Base-by-base conservation (phyloP, 1,140 invertebrate genomes). In the Drosophila repleta region DNA sequence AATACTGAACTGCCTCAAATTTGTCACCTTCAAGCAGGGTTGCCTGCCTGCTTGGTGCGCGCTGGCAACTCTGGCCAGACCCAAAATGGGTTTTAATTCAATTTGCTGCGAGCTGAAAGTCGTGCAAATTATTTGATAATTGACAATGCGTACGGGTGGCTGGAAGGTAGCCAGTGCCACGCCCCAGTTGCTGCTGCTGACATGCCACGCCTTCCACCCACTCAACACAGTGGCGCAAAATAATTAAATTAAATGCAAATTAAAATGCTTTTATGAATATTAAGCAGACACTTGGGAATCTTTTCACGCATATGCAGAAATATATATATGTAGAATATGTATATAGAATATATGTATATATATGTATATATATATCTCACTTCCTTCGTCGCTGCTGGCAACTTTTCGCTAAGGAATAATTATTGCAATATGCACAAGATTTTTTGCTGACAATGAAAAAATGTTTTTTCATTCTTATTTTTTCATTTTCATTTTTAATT, bases 231-330 rank as follows among this genome's bases (percentile, higher is more conserved):
- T 48, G 26, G 41, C 51, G 32, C 41, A 63, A 63, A 48, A 64
- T 70, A 70, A 83, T 83, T 71, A 57, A 83, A 83, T 83, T 83
- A 83, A 79, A 79, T 83, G 67, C 60, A 83, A 83, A 83, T 83
- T 78, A 83, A 83, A 83, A 83, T 83, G 79, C 79, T 83, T 83
- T 83, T 79, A 83, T 83, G 75, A 75, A 83, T 76, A 83, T 79
- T 83, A 83, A 79, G 69, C 48, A 62, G 20, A 55, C 55, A 68
- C 75, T 78, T 62, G 41, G 52, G 51, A 52, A 69, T 55, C 46
- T 69, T 69, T 41, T n/a, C 37, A 39, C 13, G 4, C 37, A 39
- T 13, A 39, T 15, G 6, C 3, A 4, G 3, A 10, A 10, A 32
- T 17, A 41, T 6, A 32, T 1, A 32, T 32, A 32, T 17, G 17